These are phyloP conservation scores for Acronicta leporina DNA, from an alignment of 2,888 invertebrate species.

Conservation along the genomic window DNA sequence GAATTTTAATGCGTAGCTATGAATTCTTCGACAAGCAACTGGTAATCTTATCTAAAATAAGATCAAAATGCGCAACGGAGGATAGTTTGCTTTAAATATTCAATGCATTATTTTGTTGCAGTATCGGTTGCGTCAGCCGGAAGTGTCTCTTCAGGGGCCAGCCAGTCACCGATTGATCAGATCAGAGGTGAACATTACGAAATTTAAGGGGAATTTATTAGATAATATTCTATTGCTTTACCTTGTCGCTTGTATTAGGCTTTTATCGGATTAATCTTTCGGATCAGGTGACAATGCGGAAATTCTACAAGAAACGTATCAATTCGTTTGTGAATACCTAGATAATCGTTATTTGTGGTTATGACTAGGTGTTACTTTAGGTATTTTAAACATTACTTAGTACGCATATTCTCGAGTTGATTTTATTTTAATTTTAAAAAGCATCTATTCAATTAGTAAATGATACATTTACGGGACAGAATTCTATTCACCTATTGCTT, in stretches of 20 bases:
- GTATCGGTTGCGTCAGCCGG: constrained; percentile 79
- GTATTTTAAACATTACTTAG: too few species aligned
- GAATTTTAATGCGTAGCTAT: constrained; percentile 29
- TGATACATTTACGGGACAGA: too few species aligned
- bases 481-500: too few species aligned
- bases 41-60: constrained; percentile 35
- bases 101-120: constrained; percentile 51
- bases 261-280: constrained; percentile 34
- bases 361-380: neutral
- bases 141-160: constrained; percentile 80
- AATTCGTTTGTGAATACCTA: constrained; percentile 14
- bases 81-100: constrained; percentile 7
- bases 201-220: constrained; percentile 14
- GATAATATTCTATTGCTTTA: constrained; percentile 27
- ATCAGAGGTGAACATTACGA: constrained; percentile 65
- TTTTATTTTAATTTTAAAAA: too few species aligned
- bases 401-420: too few species aligned
- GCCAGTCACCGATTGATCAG: constrained; percentile 81
- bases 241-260: constrained; percentile 18
- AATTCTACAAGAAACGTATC: constrained; percentile 25
- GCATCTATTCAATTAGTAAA: too few species aligned
- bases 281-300: constrained; percentile 17
- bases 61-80: constrained; percentile 22
- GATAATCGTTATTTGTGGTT: constrained; percentile 5
- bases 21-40: constrained; percentile 9